Evolutionary conservation across 2,888 invertebrate species (phyloP), one percentile per base, ranked within the genome.

Genomic region (Gandaritis pyraliata): DNA sequence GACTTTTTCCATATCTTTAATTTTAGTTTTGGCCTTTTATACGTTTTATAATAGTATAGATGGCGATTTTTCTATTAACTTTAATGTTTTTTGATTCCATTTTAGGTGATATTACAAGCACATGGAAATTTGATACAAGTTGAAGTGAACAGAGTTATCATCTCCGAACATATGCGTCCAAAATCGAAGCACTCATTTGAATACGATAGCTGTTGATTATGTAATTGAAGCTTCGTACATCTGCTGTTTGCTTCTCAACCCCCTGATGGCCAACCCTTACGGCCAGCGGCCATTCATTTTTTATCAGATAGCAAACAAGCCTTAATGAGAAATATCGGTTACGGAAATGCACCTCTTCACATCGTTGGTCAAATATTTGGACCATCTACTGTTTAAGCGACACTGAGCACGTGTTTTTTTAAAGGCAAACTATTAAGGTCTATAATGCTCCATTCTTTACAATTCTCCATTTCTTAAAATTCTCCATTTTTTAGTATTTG

Each of bases 321-420:
- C 76, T 83, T 87, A 90, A 92, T 87, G 90, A 91, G 89, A 87
- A 89, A 90, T 90, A 91, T 91, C 87, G 81, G 88, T 90, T 87
- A 88, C 91, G 87, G 87, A 90, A 89, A 89, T 84, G 86, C 88
- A 88, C 81, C 73, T 80, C 74, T 74, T 77, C 78, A 82, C 87
- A 86, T 86, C 86, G 80, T 75, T 83, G 82, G 76, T 85, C 80
- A 82, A 91, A 90, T 87, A 88, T 90, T 88, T 86, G 76, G 49
- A 48, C 52, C 73, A 72, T 77, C 75, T 78, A 76, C 72, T 72
- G 64, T 76, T 81, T 58, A 64, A 58, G 58, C 23, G 63, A 57
- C 58, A 61, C 43, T 50, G 41, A 66, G 55, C 46, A 52, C 7
- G 38, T 23, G 39, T 51, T 55, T 60, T 50, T 16, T 23, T 50